Evolutionary conservation across 2,888 invertebrate genomes (phyloP), one percentile per base, ranked within the genome.

Genomic region (Leucoptera coffeella): DNA sequence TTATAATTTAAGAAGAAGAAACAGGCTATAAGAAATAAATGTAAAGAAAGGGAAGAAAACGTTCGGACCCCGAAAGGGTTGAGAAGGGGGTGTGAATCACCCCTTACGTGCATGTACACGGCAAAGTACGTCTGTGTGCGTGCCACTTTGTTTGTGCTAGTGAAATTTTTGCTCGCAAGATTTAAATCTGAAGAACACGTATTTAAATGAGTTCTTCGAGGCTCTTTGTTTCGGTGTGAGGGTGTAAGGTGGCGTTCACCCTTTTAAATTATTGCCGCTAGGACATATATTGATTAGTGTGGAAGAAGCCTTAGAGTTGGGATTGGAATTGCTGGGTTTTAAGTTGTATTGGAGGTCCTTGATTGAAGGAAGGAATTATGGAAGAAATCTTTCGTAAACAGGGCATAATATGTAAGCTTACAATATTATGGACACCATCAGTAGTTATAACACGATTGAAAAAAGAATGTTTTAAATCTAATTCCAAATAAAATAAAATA

Each of bases 1-100:
- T 65, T 65, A 69, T 67, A 69, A 69, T 69, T 69, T 69, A 69
- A 67, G 67, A 69, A 69, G 69, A 69, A 69, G 69, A 67, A 69
- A 69, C 69, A 69, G 65, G 64, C 65, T 62, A 69, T 69, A 69
- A 69, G 67, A 69, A 69, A 69, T 69, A 69, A 69, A 67, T 69
- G 67, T 62, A 69, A 69, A 69, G 69, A 62, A 61, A 53, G 60
- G 60, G 61, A 67, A 69, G 65, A 67, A n/a, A 65, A 59, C 60
- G 62, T 54, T 59, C 50, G 58, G 56, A 59, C 57, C 57, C 51
- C 62, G 56, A 65, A 69, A 69, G 69, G 69, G 67, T 69, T 67
- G 61, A 50, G 52, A 49, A 51, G 57, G 62, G 30, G 62, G 64
- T 55, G 61, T 49, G 43, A 43, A 49, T 40, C 40, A 58, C 14